These are phyloP conservation scores for Darevskia mixta DNA, from an alignment of 2,797 vertebrate species.

Conservation along the genomic window DNA sequence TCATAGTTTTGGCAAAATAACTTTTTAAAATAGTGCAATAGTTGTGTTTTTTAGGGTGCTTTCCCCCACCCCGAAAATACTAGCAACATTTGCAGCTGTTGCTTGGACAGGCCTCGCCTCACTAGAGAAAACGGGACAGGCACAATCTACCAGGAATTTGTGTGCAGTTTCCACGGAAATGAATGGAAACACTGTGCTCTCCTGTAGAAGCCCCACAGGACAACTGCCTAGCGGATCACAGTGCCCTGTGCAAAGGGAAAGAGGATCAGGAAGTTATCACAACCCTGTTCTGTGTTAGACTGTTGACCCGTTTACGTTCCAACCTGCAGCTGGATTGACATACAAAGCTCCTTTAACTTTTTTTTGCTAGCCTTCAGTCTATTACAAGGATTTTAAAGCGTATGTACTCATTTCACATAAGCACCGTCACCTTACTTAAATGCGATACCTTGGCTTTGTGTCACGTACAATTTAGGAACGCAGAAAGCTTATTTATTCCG, in stretches of 20 bases:
- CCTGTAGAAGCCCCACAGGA: not conserved
- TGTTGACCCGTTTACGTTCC: not conserved
- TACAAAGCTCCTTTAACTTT: not conserved
- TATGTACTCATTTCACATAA: not conserved
- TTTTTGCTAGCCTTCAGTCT: not conserved
- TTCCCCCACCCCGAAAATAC: not conserved
- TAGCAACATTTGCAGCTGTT: not conserved
- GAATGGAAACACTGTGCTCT: not conserved
- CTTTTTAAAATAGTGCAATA: constrained; percentile 43
- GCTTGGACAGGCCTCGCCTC: not conserved
- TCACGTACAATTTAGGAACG: not conserved
- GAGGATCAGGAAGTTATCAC: not conserved
- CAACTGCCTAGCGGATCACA: not conserved
- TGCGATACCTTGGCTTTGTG: not conserved
- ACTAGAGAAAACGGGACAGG: not conserved
- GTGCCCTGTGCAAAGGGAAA: not conserved
- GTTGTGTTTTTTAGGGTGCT: not conserved
- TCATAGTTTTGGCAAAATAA: not conserved
- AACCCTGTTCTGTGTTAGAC: too few species aligned
- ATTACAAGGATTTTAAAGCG: not conserved
- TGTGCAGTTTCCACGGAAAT: not conserved
- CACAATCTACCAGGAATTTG: not conserved
- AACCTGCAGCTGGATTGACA: not conserved
- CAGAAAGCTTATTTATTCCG: not conserved
- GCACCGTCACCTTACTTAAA: not conserved